Base-by-base conservation (phyloP, 2,113 vertebrate species). In the Psettodes erumei region DNA sequence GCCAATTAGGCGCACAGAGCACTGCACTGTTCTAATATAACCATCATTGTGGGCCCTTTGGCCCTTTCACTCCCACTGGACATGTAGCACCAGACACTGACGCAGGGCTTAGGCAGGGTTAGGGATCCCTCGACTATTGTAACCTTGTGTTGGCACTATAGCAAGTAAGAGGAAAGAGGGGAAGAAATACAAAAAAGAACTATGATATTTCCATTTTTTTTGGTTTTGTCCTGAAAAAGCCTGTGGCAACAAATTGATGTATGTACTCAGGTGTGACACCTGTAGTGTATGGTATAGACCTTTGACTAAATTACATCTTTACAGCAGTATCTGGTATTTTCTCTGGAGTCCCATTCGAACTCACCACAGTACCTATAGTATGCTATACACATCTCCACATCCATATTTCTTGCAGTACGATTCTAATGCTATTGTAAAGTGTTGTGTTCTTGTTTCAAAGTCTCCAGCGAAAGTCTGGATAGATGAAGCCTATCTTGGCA, bases 1-100 rank as follows among this genome's bases (percentile, higher is more conserved):
- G 90, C 92, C 92, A 92, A 92, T 93, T 94, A 94, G 82, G 76
- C 79, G 40, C 77, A 86, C 81, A 69, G 69, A 89, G 77, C 65
- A 78, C 75, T 73, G 79, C 73, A 38, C 69, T 75, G 75, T 81
- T 87, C 88, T 93, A 92, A 93, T 91, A 89, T 84, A 90, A 91
- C 88, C 92, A 90, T 88, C 87, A 77, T 64, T 64, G 83, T 75
- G 82, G 83, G 71, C 87, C 87, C 84, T 43, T 75, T 81, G 89
- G 87, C 67, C 87, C 75, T 74, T 64, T 65, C 42, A 37, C 50
- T 90, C 89, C 89, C 90, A 40, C 53, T 21, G 83, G 90, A 85
- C 37, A 23, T 84, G 81, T 85, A 76, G 79, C 78, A 68, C 50
- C 48, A 84, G 81, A 66, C 62, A 77, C 68, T 63, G 50, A 82